A percentile compares a stretch with the other conserved stretches of the same genome.
Conservation (phyloP, 2,113 vertebrate genomes). For the Pycnonotus jocosus region DNA sequence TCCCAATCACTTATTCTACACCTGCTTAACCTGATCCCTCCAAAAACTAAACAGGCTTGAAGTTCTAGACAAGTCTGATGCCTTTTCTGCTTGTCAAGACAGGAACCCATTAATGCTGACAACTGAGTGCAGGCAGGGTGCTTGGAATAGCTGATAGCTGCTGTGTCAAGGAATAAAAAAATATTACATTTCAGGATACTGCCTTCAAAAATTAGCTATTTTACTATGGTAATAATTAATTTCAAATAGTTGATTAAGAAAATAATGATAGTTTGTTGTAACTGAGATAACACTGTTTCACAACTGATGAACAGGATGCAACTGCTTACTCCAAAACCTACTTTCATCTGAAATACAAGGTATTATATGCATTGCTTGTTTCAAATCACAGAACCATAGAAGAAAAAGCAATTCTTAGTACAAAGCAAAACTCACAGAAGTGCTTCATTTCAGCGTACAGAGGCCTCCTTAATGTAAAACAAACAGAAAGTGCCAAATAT, state of each 20-base stretch:
- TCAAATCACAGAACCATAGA: background rate
- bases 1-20: background rate
- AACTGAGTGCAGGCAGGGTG: background rate
- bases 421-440: background rate
- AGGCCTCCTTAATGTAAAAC: background rate
- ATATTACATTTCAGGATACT: background rate
- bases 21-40: background rate
- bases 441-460: background rate
- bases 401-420: background rate
- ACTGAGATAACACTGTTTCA: background rate
- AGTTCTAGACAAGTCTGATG: background rate
- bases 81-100: background rate
- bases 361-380: background rate
- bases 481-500: background rate
- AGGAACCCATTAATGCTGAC: background rate
- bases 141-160: background rate
- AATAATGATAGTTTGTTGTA: background rate
- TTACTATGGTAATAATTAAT: rapidly evolving
- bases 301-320: rapidly evolving
- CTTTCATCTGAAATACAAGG: background rate
- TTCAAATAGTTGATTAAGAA: background rate
- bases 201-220: background rate
- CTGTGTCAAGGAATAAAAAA: background rate
- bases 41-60: background rate
- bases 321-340: background rate